Conservation (phyloP, 2,113 vertebrate species). For the Rutilus rutilus region DNA sequence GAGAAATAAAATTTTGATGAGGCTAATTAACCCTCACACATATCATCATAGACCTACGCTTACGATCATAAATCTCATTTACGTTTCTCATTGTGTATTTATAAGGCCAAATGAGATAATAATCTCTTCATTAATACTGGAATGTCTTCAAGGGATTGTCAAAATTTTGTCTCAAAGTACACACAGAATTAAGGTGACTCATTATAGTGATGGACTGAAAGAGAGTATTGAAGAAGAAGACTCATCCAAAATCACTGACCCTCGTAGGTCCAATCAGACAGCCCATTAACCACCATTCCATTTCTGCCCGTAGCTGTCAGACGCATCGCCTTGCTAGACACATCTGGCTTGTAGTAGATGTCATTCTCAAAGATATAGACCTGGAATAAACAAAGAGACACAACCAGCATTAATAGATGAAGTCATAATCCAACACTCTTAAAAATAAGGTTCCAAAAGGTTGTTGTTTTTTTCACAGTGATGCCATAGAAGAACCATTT, state of each 20-base stretch:
- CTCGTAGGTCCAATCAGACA: conserved; percentile 83
- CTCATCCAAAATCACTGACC: conserved; percentile 63
- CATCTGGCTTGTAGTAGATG: conserved; percentile 79
- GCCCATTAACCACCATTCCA: conserved; percentile 73
- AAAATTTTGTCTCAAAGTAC: conserved; percentile 13
- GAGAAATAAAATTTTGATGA: conserved; percentile 20
- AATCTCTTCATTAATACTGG: not conserved
- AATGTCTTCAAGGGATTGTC: conserved; percentile 1
- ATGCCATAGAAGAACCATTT: no score
- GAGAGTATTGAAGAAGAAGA: not conserved
- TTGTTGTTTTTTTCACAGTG: no score
- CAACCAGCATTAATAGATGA: not conserved
- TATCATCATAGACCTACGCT: not conserved
- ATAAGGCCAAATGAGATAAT: conserved; percentile 7
- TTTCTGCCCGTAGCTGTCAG: conserved; percentile 74
- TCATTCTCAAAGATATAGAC: conserved; percentile 79
- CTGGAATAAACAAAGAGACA: conserved; percentile 63
- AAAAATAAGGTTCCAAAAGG: no score
- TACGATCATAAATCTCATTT: conserved; percentile 29
- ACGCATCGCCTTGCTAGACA: conserved; percentile 68
- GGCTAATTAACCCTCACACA: not conserved
- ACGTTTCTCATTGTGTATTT: conserved; percentile 19
- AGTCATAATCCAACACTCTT: not conserved
- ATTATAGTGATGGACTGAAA: not conserved
- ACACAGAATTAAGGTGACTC: not conserved